Conservation (phyloP, 2,888 invertebrate genomes). For the Lottia scabra region DNA sequence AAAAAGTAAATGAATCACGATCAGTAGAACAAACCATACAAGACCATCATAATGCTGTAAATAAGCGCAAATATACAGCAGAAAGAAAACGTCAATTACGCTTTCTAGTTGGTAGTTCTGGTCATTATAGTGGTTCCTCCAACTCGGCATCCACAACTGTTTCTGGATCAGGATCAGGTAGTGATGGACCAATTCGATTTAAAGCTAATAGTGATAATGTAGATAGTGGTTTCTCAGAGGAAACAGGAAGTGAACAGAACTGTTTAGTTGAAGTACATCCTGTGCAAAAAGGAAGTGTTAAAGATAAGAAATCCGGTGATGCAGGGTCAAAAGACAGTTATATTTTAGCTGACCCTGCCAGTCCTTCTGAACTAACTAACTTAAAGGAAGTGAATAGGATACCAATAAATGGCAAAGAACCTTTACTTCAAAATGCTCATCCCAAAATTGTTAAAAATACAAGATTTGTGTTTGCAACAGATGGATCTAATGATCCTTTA, state of each 20-base stretch:
- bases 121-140: conserved; percentile 16
- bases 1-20: conserved; percentile 29
- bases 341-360: neutral
- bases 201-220: neutral
- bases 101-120: conserved; percentile 44
- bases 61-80: conserved; percentile 48
- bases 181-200: neutral
- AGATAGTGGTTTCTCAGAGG: conserved; percentile 24
- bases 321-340: neutral
- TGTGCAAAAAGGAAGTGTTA: neutral
- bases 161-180: conserved; percentile 11
- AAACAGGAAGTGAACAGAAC: conserved; percentile 19
- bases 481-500: neutral
- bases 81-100: conserved; percentile 49
- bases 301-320: neutral
- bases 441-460: neutral
- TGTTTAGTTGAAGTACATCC: neutral
- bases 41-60: conserved; percentile 47
- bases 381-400: neutral
- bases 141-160: neutral
- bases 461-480: neutral
- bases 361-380: neutral
- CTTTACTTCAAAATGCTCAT: neutral
- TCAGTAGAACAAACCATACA: conserved; percentile 42
- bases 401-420: neutral